Evolutionary conservation across 2,797 vertebrate species (phyloP).

Genomic region (Balearica regulorum): DNA sequence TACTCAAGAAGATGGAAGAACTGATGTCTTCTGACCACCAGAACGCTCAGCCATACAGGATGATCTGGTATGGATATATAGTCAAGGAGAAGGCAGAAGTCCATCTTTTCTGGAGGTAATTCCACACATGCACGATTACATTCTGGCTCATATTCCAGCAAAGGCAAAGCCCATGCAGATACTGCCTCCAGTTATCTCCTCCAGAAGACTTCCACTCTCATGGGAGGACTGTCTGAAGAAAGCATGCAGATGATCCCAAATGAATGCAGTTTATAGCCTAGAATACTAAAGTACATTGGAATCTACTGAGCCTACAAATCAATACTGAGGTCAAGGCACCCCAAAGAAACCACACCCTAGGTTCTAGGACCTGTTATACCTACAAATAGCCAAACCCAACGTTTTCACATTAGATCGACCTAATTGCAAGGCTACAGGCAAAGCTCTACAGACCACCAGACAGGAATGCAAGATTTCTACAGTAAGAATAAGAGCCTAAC

Average conservation of each 20-base stretch:
- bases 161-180: not conserved
- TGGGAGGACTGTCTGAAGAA: not conserved
- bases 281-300: not conserved
- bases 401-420: not conserved
- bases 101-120: not conserved
- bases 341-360: not conserved
- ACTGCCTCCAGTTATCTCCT: not conserved
- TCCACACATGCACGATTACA: not conserved
- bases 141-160: not conserved
- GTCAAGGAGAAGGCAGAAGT: not conserved
- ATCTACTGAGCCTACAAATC: not conserved
- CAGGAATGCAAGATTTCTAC: not conserved
- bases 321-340: not conserved
- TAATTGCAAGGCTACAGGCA: not conserved
- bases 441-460: not conserved
- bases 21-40: not conserved
- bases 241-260: not conserved
- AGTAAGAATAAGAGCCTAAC: not conserved
- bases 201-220: not conserved
- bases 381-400: not conserved
- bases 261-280: not conserved
- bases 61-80: not conserved
- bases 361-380: not conserved
- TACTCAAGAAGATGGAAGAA: not conserved
- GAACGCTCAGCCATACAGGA: not conserved